phyloP scores from a whole-genome alignment of 2,113 vertebrate genomes.

The Hippocampus zosterae region DNA sequence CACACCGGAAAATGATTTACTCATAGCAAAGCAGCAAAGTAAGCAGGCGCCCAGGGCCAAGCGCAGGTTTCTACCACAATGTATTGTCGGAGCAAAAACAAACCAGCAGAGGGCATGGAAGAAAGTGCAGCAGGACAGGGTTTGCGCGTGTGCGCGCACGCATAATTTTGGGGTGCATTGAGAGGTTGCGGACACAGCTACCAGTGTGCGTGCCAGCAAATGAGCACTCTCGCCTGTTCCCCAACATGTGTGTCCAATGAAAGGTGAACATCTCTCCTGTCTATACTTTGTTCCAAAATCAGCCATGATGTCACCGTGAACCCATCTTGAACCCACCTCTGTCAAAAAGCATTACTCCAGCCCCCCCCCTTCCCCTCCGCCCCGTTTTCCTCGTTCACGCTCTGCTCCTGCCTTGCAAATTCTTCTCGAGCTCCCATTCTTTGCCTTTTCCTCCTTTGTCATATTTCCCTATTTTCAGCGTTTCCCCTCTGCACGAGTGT shows the following conservation, averaged over 20 bases:
- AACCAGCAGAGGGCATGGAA: slow-evolving; percentile 51
- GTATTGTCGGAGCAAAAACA: slow-evolving; percentile 50
- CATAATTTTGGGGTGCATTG: slow-evolving; percentile 37
- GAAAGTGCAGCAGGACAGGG: background rate
- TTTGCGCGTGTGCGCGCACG: too few species aligned
- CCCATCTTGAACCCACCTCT: slow-evolving; percentile 76
- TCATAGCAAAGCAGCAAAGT: slow-evolving; percentile 48
- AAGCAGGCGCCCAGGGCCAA: slow-evolving; percentile 30
- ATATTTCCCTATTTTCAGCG: slow-evolving; percentile 50
- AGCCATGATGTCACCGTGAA: slow-evolving; percentile 79
- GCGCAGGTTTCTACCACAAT: slow-evolving; percentile 40
- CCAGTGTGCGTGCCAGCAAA: slow-evolving; percentile 56
- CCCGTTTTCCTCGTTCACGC: slow-evolving; percentile 63
- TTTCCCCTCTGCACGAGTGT: slow-evolving; percentile 36
- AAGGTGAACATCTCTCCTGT: slow-evolving; percentile 74
- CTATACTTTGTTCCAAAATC: slow-evolving; percentile 70
- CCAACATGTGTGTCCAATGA: slow-evolving; percentile 75
- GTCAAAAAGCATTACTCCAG: slow-evolving; percentile 71
- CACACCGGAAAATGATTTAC: slow-evolving; percentile 62
- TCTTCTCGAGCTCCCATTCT: slow-evolving; percentile 58
- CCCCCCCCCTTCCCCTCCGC: slow-evolving; percentile 44
- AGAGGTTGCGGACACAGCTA: slow-evolving; percentile 48
- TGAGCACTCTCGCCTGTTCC: slow-evolving; percentile 46
- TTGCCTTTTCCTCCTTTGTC: slow-evolving; percentile 44
- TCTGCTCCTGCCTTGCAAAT: slow-evolving; percentile 56